A percentile compares a stretch with the other conserved stretches of the same genome.
Conservation (phyloP, 1,140 invertebrate genomes). For the Drosophila ohnishii region DNA sequence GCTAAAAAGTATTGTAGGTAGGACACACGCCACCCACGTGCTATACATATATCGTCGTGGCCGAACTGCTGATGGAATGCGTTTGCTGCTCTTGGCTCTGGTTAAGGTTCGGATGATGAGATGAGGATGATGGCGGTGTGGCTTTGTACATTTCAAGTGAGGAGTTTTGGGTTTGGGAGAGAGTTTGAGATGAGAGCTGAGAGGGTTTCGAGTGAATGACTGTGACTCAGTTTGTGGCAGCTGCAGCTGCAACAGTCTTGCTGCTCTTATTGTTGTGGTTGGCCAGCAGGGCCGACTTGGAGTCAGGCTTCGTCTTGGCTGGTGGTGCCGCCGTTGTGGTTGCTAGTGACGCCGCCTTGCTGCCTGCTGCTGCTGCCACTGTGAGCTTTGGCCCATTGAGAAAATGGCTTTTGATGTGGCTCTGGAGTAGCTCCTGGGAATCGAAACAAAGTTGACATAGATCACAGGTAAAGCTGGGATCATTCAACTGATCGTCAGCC, state of each 20-base stretch:
- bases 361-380: neutral
- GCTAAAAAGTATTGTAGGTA: constrained; percentile 23
- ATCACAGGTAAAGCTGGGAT: constrained; percentile 78
- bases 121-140: constrained; percentile 25
- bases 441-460: constrained; percentile 82
- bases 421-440: constrained; percentile 76
- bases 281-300: constrained; percentile 21
- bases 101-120: neutral
- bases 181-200: neutral
- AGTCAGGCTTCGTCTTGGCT: constrained; percentile 23
- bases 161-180: neutral
- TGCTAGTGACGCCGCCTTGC: neutral
- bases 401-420: constrained; percentile 82
- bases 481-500: constrained; percentile 51
- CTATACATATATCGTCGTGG: constrained; percentile 27
- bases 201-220: neutral
- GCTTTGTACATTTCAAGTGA: constrained; percentile 47
- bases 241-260: constrained; percentile 27
- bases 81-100: constrained; percentile 11
- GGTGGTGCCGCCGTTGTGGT: neutral
- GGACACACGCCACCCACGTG: constrained; percentile 20
- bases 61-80: constrained; percentile 27
- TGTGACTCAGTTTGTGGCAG: constrained; percentile 22
- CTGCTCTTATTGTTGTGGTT: constrained; percentile 19
- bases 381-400: constrained; percentile 69